A percentile compares a stretch with the other conserved stretches of the same genome.
These are phyloP conservation scores for Laupala kohalensis DNA, from an alignment of 1,140 invertebrate species.

Conservation along the genomic window DNA sequence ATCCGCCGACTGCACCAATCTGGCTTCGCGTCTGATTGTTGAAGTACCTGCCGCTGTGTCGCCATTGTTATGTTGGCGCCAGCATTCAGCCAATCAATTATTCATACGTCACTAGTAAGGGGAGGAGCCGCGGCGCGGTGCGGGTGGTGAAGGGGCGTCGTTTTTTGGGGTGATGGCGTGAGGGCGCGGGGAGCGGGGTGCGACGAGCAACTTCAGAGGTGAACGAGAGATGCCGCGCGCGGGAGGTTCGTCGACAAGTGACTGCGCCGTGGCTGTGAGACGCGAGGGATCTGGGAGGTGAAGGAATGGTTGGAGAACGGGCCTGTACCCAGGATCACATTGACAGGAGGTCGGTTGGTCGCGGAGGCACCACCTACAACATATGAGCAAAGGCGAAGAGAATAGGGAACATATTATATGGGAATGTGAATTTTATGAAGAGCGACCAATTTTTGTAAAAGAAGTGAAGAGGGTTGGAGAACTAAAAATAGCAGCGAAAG, in stretches of 20 bases:
- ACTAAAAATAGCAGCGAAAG: no score
- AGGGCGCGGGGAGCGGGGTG: neutral
- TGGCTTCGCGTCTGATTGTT: conserved; percentile 11
- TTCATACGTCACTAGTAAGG: conserved; percentile 8
- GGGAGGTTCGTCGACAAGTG: neutral
- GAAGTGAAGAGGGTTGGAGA: no score
- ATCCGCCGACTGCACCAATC: neutral
- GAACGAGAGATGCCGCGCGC: neutral
- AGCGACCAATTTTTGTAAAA: no score
- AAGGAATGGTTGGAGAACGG: no score
- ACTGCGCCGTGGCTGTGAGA: neutral
- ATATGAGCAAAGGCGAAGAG: no score
- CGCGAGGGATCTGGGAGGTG: no score
- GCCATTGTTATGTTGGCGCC: conserved; percentile 13
- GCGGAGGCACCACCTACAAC: no score
- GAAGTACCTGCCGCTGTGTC: conserved; percentile 9
- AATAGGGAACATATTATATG: no score
- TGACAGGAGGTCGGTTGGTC: no score
- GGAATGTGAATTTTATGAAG: no score
- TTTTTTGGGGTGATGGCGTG: no score
- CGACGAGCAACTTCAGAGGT: neutral
- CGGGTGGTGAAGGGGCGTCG: neutral
- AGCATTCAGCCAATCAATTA: conserved; percentile 15
- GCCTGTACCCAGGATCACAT: no score
- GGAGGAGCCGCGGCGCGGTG: neutral